A percentile compares a stretch with the other conserved stretches of the same genome.
Evolutionary conservation across 2,113 vertebrate genomes (phyloP).

Genomic region (Pachyramphus minor): DNA sequence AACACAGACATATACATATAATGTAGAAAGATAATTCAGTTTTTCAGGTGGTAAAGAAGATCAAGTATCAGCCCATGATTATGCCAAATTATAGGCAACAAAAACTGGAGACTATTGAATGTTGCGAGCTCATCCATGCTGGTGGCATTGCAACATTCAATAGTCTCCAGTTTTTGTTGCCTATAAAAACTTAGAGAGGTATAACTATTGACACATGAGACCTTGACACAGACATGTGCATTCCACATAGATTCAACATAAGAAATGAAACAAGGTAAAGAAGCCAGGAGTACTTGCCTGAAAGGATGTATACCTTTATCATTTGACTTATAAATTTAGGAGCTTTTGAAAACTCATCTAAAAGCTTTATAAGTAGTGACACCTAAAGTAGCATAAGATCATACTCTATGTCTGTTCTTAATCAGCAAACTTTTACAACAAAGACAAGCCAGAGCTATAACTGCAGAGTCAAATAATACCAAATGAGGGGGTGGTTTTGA

Average conservation of each 20-base stretch:
- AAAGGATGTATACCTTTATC: not conserved
- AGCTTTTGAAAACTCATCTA: not conserved
- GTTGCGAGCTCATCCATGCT: too few species aligned
- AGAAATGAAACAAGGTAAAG: not conserved
- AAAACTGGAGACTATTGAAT: not conserved
- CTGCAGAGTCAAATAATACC: not conserved
- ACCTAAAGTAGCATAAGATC: not conserved
- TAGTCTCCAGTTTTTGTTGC: too few species aligned
- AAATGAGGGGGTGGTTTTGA: not conserved
- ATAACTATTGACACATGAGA: not conserved
- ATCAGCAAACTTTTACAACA: not conserved
- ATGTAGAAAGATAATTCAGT: not conserved
- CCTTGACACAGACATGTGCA: rapidly evolving
- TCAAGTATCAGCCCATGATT: not conserved
- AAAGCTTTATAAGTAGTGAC: not conserved
- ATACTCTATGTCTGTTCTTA: not conserved
- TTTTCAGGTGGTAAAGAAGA: not conserved
- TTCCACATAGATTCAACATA: not conserved
- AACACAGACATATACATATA: not conserved
- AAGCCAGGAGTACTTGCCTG: not conserved
- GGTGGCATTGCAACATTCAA: too few species aligned
- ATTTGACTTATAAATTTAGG: not conserved
- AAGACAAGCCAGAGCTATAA: not conserved
- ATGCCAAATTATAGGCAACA: not conserved
- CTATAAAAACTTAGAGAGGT: too few species aligned